Conservation (phyloP, 1,140 invertebrate genomes). For the Anoplolepis gracilipes region DNA sequence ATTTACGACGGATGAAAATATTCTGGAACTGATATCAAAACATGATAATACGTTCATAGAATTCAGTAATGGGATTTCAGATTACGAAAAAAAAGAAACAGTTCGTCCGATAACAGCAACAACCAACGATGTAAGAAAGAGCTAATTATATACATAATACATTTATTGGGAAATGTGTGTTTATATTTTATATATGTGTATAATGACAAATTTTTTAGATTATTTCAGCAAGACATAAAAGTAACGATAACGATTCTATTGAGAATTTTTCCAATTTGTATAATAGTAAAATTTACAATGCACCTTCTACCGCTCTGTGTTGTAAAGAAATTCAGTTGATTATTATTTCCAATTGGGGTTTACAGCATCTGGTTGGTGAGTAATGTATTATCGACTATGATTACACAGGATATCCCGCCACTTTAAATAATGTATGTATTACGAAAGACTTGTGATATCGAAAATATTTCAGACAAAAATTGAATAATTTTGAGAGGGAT, state of each 20-base stretch:
- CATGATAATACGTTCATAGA: constrained; percentile 90
- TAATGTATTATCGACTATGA: background rate
- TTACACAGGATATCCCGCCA: no score
- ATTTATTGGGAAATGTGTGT: background rate
- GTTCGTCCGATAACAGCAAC: constrained; percentile 88
- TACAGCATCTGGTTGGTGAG: constrained; percentile 85
- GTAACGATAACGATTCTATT: constrained; percentile 38
- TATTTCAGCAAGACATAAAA: constrained; percentile 47
- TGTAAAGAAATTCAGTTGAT: constrained; percentile 85
- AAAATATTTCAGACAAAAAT: no score
- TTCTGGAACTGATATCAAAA: constrained; percentile 90
- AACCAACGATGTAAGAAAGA: constrained; percentile 71
- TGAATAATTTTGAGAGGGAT: no score
- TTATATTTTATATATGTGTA: no score
- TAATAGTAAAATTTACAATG: constrained; percentile 75
- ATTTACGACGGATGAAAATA: constrained; percentile 91
- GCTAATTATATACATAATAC: background rate
- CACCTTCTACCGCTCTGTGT: constrained; percentile 74
- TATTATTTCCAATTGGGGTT: constrained; percentile 88
- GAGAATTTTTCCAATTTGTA: constrained; percentile 24
- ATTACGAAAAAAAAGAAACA: constrained; percentile 75
- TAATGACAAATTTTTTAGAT: constrained; percentile 48
- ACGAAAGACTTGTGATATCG: no score
- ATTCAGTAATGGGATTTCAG: constrained; percentile 80
- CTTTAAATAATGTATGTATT: no score